Evolutionary conservation across 2,888 invertebrate species (phyloP).

Genomic region (Leptodirus hochenwartii): DNA sequence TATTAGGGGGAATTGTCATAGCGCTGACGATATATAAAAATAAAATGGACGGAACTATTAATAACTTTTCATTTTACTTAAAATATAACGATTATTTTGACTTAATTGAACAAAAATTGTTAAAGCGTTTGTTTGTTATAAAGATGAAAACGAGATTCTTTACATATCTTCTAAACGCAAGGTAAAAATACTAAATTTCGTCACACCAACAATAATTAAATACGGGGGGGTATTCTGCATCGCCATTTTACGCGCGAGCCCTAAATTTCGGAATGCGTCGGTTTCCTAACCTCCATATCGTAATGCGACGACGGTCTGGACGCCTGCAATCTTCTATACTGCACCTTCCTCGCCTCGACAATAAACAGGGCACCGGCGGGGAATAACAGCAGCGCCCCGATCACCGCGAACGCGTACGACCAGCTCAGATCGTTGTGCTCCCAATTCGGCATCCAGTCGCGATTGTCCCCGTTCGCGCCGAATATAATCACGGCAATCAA

Average conservation of each 20-base stretch:
- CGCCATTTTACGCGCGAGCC: no score
- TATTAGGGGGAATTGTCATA: no score
- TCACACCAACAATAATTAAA: no score
- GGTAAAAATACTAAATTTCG: no score
- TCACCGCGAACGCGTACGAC: conserved; percentile 75
- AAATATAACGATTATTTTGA: no score
- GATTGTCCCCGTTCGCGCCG: conserved; percentile 75
- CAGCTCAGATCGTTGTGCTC: conserved; percentile 89
- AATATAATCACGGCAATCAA: conserved; percentile 73
- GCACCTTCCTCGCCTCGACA: conserved; percentile 64
- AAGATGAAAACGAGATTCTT: no score
- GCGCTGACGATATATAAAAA: no score
- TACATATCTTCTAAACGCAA: no score
- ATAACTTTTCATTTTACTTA: no score
- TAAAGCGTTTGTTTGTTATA: no score
- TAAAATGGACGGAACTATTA: no score
- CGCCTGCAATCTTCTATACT: conserved; percentile 53
- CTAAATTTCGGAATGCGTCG: conserved; percentile 58
- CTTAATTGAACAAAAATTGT: no score
- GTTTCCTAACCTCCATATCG: conserved; percentile 46
- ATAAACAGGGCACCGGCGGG: conserved; percentile 66
- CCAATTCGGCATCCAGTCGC: conserved; percentile 94
- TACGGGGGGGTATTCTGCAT: background rate
- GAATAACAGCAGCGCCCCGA: conserved; percentile 58
- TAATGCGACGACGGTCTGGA: conserved; percentile 46